Conservation (phyloP, 1,140 invertebrate species). For the Lepidurus packardi region DNA sequence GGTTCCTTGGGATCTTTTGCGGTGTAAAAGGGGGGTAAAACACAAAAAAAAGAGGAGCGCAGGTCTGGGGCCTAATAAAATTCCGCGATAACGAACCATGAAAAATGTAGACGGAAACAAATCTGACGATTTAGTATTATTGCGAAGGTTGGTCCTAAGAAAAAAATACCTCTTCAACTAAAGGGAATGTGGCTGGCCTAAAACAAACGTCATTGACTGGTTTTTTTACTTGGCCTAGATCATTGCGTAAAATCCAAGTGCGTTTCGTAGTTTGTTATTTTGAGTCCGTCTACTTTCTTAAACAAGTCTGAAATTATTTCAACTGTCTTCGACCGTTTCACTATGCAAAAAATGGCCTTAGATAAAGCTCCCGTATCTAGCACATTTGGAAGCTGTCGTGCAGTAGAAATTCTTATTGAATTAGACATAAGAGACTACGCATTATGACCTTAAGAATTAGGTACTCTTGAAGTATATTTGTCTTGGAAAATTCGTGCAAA, state of each 20-base stretch:
- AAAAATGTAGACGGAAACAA: not conserved
- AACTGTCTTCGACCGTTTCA: no score
- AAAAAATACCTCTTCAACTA: not conserved
- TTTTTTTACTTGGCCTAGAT: not conserved
- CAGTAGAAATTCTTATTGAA: no score
- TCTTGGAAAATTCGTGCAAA: no score
- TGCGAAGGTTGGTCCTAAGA: not conserved
- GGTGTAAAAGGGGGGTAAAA: not conserved
- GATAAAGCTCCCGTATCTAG: no score
- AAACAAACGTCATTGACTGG: not conserved
- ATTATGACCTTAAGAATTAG: no score
- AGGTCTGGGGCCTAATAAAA: not conserved
- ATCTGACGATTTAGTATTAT: conserved; percentile 2
- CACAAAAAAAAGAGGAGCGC: not conserved
- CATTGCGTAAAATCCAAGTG: not conserved
- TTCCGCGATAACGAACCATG: conserved; percentile 8
- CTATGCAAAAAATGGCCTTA: no score
- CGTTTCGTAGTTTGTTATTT: not conserved
- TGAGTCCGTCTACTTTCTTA: not conserved
- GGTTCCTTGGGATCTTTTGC: not conserved
- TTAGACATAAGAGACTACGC: no score
- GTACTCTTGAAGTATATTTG: no score
- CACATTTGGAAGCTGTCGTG: no score
- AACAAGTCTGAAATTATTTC: not conserved
- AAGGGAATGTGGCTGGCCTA: not conserved